Evolutionary conservation across 1,140 invertebrate species (phyloP).

Genomic region (Drosophila sturtevanti): DNA sequence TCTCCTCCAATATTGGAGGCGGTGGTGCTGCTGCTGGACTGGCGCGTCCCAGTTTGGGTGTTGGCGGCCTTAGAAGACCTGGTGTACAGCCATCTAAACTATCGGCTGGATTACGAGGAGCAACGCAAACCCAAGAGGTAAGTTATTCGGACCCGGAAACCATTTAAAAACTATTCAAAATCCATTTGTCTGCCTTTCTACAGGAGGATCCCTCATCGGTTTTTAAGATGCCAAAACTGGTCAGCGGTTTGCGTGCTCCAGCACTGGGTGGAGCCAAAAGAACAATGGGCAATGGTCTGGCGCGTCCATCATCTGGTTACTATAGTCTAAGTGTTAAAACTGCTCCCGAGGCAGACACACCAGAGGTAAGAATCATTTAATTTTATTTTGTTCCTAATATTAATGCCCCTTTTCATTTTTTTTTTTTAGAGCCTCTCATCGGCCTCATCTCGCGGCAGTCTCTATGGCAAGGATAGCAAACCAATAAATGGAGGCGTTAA

Average conservation of each 20-base stretch:
- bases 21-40: conserved; percentile 8
- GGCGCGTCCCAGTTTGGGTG: conserved; percentile 46
- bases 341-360: conserved; percentile 53
- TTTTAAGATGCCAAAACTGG: conserved; percentile 71
- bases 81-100: conserved; percentile 34
- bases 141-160: too few relatives aligned
- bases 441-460: conserved; percentile 73
- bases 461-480: conserved; percentile 60
- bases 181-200: background rate
- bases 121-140: conserved; percentile 47
- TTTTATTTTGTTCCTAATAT: background rate
- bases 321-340: conserved; percentile 68
- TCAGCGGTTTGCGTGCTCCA: conserved; percentile 65
- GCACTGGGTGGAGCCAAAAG: conserved; percentile 37
- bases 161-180: too few relatives aligned
- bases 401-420: background rate
- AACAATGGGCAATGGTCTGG: conserved; percentile 56
- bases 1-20: conserved; percentile 61
- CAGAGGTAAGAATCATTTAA: conserved; percentile 34
- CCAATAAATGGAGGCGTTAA: conserved; percentile 25
- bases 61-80: conserved; percentile 43
- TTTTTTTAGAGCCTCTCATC: conserved; percentile 70
- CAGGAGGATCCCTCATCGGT: conserved; percentile 54
- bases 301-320: conserved; percentile 76
- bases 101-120: conserved; percentile 18